These are phyloP conservation scores for Chelonoidis abingdonii DNA, from an alignment of 2,113 vertebrate genomes.

Conservation along the genomic window DNA sequence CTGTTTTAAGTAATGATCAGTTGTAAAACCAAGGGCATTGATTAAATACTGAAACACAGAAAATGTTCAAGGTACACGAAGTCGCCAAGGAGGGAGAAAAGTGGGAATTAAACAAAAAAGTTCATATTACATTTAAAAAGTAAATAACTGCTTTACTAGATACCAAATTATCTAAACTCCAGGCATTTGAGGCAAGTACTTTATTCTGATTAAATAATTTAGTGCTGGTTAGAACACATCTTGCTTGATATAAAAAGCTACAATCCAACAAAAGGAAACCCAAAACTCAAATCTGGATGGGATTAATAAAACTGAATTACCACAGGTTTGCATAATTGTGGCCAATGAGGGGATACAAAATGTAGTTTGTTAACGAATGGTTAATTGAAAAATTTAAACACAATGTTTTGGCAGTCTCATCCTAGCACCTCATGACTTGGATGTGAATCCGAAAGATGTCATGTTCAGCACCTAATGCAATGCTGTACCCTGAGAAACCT, in stretches of 20 bases:
- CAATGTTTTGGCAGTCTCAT: conserved; percentile 69
- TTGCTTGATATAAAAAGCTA: conserved; percentile 42
- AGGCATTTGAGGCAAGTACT: conserved; percentile 61
- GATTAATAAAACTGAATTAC: conserved; percentile 1
- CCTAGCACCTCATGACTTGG: conserved; percentile 75
- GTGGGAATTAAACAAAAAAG: background rate
- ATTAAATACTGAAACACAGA: conserved; percentile 23
- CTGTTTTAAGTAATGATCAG: background rate
- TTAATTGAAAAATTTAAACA: conserved; percentile 34
- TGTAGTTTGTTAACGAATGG: conserved; percentile 25
- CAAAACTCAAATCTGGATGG: conserved; percentile 31
- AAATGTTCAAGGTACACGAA: conserved; percentile 26
- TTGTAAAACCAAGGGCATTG: conserved; percentile 17
- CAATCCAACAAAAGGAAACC: background rate
- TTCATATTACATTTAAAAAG: conserved; percentile 52
- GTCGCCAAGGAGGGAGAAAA: background rate
- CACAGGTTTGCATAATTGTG: conserved; percentile 32
- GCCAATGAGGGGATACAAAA: conserved; percentile 51
- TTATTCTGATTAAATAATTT: conserved; percentile 17
- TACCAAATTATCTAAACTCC: conserved; percentile 62
- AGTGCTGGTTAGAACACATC: conserved; percentile 49
- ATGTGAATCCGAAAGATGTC: conserved; percentile 60
- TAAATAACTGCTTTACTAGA: conserved; percentile 32
- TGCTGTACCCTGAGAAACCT: conserved; percentile 74
- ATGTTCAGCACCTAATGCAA: conserved; percentile 61